These are phyloP conservation scores for Cherax quadricarinatus DNA, from an alignment of 1,140 invertebrate species.

Conservation along the genomic window DNA sequence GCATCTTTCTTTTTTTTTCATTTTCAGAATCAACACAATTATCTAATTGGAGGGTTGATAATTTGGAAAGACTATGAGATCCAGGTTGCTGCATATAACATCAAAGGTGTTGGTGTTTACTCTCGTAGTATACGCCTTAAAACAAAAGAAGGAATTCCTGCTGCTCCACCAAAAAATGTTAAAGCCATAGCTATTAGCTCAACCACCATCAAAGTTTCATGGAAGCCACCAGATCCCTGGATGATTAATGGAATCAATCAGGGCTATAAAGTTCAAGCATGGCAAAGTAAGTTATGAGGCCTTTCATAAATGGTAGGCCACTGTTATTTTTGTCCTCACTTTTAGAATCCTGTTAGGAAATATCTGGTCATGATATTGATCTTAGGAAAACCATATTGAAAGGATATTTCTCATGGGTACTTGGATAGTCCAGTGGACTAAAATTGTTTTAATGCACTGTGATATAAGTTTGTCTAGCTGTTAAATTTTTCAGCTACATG, in stretches of 20 bases:
- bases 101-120: slow-evolving; percentile 95
- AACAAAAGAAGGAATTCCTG: slow-evolving; percentile 82
- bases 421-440: too few species aligned
- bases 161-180: slow-evolving; percentile 91
- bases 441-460: too few species aligned
- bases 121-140: slow-evolving; percentile 73
- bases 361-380: too few species aligned
- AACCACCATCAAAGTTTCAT: slow-evolving; percentile 88
- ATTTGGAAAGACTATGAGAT: slow-evolving; percentile 99
- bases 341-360: too few species aligned
- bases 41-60: slow-evolving; percentile 94
- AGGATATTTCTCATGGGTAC: too few species aligned
- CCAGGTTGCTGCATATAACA: slow-evolving; percentile 98
- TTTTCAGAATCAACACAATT: slow-evolving; percentile 88
- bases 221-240: slow-evolving; percentile 95
- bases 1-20: neutral
- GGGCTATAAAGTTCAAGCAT: slow-evolving; percentile 97
- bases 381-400: too few species aligned
- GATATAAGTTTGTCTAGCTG: too few species aligned
- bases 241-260: slow-evolving; percentile 99
- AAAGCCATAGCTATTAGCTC: slow-evolving; percentile 90
- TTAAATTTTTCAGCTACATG: too few species aligned
- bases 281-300: slow-evolving; percentile 79
- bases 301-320: neutral
- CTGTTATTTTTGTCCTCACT: neutral